Conservation (phyloP, 2,797 vertebrate species). For the Microcaecilia unicolor region DNA sequence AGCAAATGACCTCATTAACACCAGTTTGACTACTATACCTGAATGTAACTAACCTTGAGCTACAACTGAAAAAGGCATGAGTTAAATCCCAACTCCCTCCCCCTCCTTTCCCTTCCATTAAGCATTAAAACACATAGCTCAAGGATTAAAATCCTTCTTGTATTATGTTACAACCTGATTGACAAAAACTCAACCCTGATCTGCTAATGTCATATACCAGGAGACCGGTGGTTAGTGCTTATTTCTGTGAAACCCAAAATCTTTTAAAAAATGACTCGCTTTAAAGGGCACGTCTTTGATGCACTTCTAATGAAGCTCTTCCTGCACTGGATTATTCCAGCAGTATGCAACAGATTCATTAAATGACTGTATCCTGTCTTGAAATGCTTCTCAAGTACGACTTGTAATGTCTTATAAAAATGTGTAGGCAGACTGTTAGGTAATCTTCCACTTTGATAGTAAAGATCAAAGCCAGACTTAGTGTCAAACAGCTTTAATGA, state of each 20-base stretch:
- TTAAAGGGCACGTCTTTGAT: background rate
- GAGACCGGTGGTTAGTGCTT: background rate
- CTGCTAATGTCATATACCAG: too few species aligned
- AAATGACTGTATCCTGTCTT: background rate
- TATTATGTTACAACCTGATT: too few species aligned
- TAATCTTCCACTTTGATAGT: constrained; percentile 6
- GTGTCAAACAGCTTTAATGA: background rate
- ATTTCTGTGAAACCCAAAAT: background rate
- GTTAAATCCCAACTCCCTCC: too few species aligned
- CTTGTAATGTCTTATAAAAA: background rate
- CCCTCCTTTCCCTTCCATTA: too few species aligned
- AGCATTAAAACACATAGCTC: too few species aligned
- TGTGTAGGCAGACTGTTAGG: background rate
- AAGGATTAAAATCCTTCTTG: too few species aligned
- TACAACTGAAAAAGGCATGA: too few species aligned
- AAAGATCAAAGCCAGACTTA: constrained; percentile 7
- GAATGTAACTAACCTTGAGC: too few species aligned
- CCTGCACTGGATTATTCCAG: background rate
- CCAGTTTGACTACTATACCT: too few species aligned
- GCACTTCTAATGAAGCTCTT: background rate
- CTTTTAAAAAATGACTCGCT: background rate
- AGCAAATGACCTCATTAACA: too few species aligned
- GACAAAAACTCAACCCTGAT: too few species aligned
- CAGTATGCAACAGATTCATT: background rate
- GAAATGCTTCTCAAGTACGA: background rate